These are phyloP conservation scores for Trimorus sp. DNA, from an alignment of 2,888 invertebrate genomes.

Conservation along the genomic window DNA sequence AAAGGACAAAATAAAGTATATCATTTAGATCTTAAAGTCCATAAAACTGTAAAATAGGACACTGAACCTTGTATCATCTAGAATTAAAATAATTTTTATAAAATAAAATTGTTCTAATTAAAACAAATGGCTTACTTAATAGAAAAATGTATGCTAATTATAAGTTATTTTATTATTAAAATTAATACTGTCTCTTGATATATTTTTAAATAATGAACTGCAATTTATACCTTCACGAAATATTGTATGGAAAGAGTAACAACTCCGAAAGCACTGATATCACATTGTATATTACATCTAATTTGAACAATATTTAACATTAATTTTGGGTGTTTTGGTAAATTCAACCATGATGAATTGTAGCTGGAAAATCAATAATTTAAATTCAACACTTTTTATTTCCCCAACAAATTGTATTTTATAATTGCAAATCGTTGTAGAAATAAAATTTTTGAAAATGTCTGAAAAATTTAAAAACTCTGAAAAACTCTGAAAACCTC, in stretches of 20 bases:
- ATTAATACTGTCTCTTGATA: not conserved
- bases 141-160: no score
- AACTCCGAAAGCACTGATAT: constrained; percentile 21
- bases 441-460: no score
- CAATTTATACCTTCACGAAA: constrained; percentile 10
- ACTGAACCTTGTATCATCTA: not conserved
- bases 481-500: no score
- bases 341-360: constrained; percentile 22
- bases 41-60: not conserved
- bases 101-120: no score
- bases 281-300: constrained; percentile 31
- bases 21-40: not conserved
- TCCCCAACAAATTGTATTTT: no score
- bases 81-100: not conserved
- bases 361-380: constrained; percentile 1
- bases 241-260: constrained; percentile 19
- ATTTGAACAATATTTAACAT: constrained; percentile 23
- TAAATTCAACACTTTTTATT: no score
- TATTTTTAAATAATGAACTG: not conserved
- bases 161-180: not conserved
- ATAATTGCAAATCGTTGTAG: not conserved
- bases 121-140: not conserved
- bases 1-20: no score
- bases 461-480: no score
- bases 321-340: constrained; percentile 5